A percentile compares a stretch with the other conserved stretches of the same genome.
phyloP scores from a whole-genome alignment of 1,140 invertebrate genomes.

The Anoplolepis gracilipes region DNA sequence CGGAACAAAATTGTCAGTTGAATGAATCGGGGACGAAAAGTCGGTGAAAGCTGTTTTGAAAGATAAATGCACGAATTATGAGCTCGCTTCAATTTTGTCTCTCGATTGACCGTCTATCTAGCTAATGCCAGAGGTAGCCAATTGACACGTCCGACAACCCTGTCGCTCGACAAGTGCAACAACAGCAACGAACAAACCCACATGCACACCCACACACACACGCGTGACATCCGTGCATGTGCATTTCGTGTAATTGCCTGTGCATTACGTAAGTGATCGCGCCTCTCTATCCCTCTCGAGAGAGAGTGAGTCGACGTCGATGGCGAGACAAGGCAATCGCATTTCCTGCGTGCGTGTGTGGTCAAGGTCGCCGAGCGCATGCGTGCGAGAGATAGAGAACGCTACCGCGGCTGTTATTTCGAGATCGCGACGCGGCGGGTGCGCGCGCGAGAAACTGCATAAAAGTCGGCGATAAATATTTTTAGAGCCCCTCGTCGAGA shows the following conservation, averaged over 20 bases:
- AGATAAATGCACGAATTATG: background rate
- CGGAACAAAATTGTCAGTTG: background rate
- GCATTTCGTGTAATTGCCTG: constrained; percentile 64
- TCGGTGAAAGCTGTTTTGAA: background rate
- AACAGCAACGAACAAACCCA: background rate
- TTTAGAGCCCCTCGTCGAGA: constrained; percentile 24
- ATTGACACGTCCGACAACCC: constrained; percentile 33
- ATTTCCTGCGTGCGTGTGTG: constrained; percentile 70
- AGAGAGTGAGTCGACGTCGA: constrained; percentile 30
- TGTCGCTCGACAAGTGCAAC: constrained; percentile 23
- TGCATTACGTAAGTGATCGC: constrained; percentile 69
- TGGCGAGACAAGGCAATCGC: constrained; percentile 65
- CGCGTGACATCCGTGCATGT: constrained; percentile 48
- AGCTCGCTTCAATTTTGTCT: background rate
- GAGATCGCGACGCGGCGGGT: constrained; percentile 26
- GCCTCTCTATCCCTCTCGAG: background rate
- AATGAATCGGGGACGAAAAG: background rate
- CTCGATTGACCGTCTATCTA: constrained; percentile 1
- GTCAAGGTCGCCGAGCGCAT: constrained; percentile 65
- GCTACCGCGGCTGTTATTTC: constrained; percentile 15
- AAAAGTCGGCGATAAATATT: constrained; percentile 50
- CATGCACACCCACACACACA: constrained; percentile 12
- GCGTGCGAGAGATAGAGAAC: constrained; percentile 32
- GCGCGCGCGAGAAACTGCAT: constrained; percentile 40
- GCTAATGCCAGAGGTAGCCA: background rate